These are phyloP conservation scores for Drosophila hamatofila DNA, from an alignment of 2,888 invertebrate species.

Conservation along the genomic window DNA sequence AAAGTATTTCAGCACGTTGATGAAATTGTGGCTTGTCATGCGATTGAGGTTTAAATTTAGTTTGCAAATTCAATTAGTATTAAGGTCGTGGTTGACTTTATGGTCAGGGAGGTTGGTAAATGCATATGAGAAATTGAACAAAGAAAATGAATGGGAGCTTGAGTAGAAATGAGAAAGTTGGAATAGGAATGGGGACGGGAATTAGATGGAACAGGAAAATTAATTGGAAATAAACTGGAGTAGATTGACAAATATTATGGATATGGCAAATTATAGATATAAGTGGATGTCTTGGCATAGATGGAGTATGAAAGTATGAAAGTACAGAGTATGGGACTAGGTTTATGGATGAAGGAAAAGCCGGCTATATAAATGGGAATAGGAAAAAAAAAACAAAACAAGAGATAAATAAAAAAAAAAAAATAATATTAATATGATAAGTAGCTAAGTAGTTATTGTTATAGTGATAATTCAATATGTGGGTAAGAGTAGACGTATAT, in stretches of 20 bases:
- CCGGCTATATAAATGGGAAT: not conserved
- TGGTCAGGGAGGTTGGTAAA: not conserved
- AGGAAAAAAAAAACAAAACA: not conserved
- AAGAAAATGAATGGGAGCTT: not conserved
- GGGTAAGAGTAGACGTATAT: not conserved
- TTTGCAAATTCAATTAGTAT: constrained; percentile 5
- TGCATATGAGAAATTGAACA: not conserved
- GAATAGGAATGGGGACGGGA: not conserved
- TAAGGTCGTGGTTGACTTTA: not conserved
- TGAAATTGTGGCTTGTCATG: not conserved
- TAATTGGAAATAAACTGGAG: not conserved
- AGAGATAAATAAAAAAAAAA: not conserved
- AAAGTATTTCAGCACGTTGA: not conserved
- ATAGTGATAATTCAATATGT: too few species aligned
- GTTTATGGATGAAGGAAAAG: not conserved
- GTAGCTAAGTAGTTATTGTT: not conserved
- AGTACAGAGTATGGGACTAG: too few species aligned
- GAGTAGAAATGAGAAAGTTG: not conserved
- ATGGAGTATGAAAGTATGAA: too few species aligned
- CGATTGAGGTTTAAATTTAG: constrained; percentile 1
- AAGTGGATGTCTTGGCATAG: not conserved
- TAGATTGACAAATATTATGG: not conserved
- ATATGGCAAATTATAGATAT: not conserved
- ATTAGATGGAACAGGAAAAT: not conserved
- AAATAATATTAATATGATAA: not conserved